Evolutionary conservation across 2,797 vertebrate genomes (phyloP), one percentile per base, ranked within the genome.

Genomic region (Otus scops): DNA sequence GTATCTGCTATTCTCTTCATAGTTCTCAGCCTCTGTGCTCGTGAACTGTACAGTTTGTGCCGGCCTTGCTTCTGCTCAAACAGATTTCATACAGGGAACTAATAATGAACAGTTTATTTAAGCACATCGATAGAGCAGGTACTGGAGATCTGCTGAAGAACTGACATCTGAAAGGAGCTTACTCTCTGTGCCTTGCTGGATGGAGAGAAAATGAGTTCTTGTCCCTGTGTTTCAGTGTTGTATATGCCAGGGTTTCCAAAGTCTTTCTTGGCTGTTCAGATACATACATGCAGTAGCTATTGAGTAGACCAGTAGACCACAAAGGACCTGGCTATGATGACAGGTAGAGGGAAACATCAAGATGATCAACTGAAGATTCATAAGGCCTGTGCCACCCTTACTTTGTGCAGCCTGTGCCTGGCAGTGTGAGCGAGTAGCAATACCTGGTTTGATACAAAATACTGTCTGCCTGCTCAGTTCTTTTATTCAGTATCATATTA

Each of bases 241-340:
- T 30, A 8, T 10, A 11, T 15, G 10, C 26, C n/a, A 43, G 27
- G 10, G 11, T 73, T 79, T 59, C 60, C 30, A 48, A 41, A 63
- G 27, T 43, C 61, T 69, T 20, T 1, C 24, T 39, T 63, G 70
- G 22, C 27, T 68, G 11, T 65, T 79, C 74, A 64, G 45, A 6
- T 61, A 10, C 28, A 13, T 61, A 30, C 0, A 4, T 0, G 0
- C 27, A 34, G 38, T 34, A 43, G 57, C 32, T 68, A 20, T 23
- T 84, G 68, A 53, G 60, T 5, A 68, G 32, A 34, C 45, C 26
- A 73, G 8, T 4, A 68, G 34, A 56, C 27, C 32, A 59, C 20
- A 56, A 27, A 73, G 39, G 34, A 36, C 20, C 9, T 77, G 39
- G 18, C 47, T 54, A 8, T n/a, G 28, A 50, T 77, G 23, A 51